Conservation (phyloP, 2,797 vertebrate genomes). For the Trachurus trachurus region DNA sequence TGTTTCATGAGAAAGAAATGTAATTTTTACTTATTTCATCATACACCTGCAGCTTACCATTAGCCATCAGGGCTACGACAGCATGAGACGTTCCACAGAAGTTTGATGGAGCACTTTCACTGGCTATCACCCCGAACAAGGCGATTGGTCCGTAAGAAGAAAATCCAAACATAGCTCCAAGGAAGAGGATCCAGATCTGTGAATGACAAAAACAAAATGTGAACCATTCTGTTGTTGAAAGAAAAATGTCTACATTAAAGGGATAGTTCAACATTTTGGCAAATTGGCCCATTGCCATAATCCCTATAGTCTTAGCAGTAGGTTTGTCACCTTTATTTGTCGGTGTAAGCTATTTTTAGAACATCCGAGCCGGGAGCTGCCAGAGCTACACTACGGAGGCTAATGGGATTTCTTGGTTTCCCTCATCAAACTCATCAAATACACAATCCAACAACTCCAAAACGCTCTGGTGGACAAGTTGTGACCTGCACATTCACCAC, state of each 20-base stretch:
- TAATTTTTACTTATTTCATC: not conserved
- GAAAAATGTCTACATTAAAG: not conserved
- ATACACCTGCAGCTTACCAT: constrained; percentile 84
- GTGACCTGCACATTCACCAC: no score
- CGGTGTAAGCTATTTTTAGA: no score
- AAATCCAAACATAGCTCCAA: constrained; percentile 95
- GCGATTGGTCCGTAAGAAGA: constrained; percentile 96
- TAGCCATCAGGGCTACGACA: constrained; percentile 97
- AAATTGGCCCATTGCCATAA: no score
- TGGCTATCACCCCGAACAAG: constrained; percentile 97
- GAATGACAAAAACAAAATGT: constrained; percentile 25
- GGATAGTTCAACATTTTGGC: no score
- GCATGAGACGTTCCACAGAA: constrained; percentile 97
- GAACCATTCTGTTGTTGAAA: not conserved
- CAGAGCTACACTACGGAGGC: no score
- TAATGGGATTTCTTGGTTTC: no score
- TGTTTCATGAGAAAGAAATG: not conserved
- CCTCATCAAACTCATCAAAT: no score
- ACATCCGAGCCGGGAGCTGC: no score
- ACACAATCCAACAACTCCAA: no score
- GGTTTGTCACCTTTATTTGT: no score
- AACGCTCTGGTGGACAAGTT: no score
- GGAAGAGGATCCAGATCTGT: constrained; percentile 95
- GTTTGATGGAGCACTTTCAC: constrained; percentile 95
- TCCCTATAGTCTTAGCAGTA: no score